Evolutionary conservation across 1,140 invertebrate species (phyloP), one percentile per base, ranked within the genome.

Genomic region (Lordiphosa collinella): DNA sequence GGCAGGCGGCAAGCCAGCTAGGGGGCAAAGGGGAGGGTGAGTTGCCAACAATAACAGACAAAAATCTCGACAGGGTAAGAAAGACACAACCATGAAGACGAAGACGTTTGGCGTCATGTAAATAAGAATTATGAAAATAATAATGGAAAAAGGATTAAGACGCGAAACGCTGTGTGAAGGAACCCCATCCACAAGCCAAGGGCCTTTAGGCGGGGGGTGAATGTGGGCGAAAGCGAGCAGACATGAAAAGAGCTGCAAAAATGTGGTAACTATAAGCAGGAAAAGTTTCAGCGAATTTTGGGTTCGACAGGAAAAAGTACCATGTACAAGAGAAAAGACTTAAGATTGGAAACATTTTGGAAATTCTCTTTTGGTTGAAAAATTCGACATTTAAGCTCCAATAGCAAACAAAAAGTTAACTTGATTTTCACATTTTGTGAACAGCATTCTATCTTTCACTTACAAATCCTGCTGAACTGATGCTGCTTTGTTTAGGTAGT

Each of bases 61-160:
- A 69, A 69, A 72, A 82, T 82, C 78, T 73, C 63, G 29, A 56
- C 67, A 29, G 31, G 29, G 34, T 29, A 37, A 22, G 50, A 36
- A 49, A 32, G 50, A 43, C 46, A 59, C 50, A 52, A 13, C 10
- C 48, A 43, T 25, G 41, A 50, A 31, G 55, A 53, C 34, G 49
- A 79, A 73, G 74, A 70, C 65, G 68, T 63, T 67, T 61, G 72
- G 74, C 79, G 70, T 75, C 85, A 88, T 86, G 86, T 87, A 88
- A 88, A 88, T 88, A 88, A 88, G 86, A 88, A 88, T 88, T 88
- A 88, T 88, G 86, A 88, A 88, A 88, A 88, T 88, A 88, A 88
- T 88, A 88, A 88, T 88, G 86, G 86, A 88, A 88, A 88, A 88
- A 88, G 86, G 80, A 88, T 88, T 88, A 88, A 88, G 86, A 82